Evolutionary conservation across 2,888 invertebrate genomes (phyloP).

Genomic region (Leptogaster cylindrica): DNA sequence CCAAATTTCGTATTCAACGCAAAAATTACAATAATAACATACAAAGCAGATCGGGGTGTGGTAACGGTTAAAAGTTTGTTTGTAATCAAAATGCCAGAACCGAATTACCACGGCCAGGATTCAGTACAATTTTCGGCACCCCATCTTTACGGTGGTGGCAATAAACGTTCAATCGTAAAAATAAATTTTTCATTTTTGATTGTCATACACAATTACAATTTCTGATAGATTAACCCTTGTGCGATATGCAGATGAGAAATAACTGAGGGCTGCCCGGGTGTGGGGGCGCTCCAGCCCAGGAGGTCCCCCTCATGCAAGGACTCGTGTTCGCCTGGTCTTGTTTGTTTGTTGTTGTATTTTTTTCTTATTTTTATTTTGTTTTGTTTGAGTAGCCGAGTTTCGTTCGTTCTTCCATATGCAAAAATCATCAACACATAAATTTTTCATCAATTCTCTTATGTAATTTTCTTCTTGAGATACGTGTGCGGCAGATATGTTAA

Average conservation of each 20-base stretch:
- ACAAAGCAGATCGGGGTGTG: too few species aligned
- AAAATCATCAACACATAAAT: constrained; percentile 48
- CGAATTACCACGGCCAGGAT: not conserved
- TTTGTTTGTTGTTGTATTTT: not conserved
- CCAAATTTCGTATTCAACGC: constrained; percentile 36
- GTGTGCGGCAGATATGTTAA: constrained; percentile 35
- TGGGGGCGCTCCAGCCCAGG: not conserved
- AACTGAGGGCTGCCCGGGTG: not conserved
- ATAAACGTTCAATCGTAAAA: constrained; percentile 47
- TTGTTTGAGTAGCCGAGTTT: not conserved
- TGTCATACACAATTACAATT: constrained; percentile 47
- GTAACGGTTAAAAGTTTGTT: too few species aligned
- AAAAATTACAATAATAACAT: constrained; percentile 38
- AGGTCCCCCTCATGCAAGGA: not conserved
- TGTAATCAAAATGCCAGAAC: too few species aligned
- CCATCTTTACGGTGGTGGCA: constrained; percentile 12
- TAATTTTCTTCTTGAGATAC: constrained; percentile 42
- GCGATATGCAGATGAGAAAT: constrained; percentile 24
- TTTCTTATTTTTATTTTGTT: not conserved
- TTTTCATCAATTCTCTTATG: constrained; percentile 47
- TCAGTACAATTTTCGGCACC: not conserved
- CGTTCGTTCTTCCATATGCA: constrained; percentile 41
- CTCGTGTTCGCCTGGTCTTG: not conserved
- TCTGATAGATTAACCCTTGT: constrained; percentile 45
- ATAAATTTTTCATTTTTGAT: constrained; percentile 47